These are phyloP conservation scores for Thamnophis elegans DNA, from an alignment of 2,797 vertebrate genomes.

Conservation along the genomic window DNA sequence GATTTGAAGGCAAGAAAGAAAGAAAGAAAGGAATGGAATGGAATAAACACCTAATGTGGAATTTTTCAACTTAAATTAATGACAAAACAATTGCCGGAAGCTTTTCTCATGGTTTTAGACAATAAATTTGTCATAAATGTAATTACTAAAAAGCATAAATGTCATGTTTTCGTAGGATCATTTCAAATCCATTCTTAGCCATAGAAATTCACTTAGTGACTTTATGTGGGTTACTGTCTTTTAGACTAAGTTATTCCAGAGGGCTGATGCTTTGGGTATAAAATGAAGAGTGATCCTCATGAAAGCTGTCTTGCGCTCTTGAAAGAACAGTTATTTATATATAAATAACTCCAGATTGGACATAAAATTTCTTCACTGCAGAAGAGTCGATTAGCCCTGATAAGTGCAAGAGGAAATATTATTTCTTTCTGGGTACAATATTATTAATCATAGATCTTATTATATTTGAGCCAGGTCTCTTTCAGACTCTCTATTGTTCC, in stretches of 20 bases:
- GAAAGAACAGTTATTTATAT: background rate
- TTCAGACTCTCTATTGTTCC: background rate
- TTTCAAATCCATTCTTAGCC: background rate
- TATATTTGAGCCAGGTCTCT: background rate
- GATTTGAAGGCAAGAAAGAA: background rate
- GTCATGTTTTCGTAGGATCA: background rate
- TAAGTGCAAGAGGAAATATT: background rate
- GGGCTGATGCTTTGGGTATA: background rate
- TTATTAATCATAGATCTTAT: background rate
- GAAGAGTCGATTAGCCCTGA: background rate
- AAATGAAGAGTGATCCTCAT: background rate
- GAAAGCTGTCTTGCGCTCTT: background rate
- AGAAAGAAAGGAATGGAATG: background rate
- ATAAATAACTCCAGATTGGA: background rate
- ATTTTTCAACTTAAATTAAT: background rate
- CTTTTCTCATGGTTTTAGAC: background rate
- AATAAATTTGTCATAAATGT: background rate
- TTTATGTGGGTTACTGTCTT: background rate
- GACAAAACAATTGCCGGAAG: background rate
- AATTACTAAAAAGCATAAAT: background rate
- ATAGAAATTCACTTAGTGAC: background rate
- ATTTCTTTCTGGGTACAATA: background rate
- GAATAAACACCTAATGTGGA: background rate
- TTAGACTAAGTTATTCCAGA: background rate
- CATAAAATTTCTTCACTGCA: background rate